These are phyloP conservation scores for Lutra lutra DNA, from an alignment of 2,797 vertebrate species.

Conservation along the genomic window DNA sequence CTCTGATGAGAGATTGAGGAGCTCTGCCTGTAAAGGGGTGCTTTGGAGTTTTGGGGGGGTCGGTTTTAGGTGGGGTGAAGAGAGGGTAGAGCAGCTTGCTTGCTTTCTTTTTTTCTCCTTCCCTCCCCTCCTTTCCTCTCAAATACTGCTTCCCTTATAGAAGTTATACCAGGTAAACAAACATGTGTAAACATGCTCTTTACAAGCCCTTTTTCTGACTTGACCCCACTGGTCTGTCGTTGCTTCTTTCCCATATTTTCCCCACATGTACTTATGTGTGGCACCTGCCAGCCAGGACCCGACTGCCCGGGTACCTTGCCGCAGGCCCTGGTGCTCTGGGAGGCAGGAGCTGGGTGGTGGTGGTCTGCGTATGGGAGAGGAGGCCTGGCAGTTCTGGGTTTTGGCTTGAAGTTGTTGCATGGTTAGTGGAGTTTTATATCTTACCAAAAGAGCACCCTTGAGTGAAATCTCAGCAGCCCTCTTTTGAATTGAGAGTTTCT, in stretches of 20 bases:
- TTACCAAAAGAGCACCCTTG: background rate
- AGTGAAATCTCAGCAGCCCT: background rate
- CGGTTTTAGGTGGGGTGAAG: background rate
- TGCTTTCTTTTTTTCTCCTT: background rate
- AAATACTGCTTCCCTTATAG: background rate
- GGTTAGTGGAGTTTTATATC: background rate
- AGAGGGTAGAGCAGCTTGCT: background rate
- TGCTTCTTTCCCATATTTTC: background rate
- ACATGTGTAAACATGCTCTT: fast-evolving
- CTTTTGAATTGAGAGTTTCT: background rate
- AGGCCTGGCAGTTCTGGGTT: background rate
- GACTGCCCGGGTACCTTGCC: background rate
- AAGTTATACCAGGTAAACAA: background rate
- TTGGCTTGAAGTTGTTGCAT: background rate
- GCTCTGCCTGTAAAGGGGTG: background rate
- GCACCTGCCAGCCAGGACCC: background rate
- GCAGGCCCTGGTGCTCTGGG: background rate
- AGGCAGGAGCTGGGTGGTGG: background rate
- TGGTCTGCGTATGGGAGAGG: background rate
- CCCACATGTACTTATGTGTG: background rate
- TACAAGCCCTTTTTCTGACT: background rate
- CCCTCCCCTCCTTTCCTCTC: background rate
- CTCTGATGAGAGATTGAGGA: background rate
- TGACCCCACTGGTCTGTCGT: background rate
- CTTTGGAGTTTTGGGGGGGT: background rate